Evolutionary conservation across 1,140 invertebrate genomes (phyloP).

Genomic region (Maconellicoccus hirsutus): DNA sequence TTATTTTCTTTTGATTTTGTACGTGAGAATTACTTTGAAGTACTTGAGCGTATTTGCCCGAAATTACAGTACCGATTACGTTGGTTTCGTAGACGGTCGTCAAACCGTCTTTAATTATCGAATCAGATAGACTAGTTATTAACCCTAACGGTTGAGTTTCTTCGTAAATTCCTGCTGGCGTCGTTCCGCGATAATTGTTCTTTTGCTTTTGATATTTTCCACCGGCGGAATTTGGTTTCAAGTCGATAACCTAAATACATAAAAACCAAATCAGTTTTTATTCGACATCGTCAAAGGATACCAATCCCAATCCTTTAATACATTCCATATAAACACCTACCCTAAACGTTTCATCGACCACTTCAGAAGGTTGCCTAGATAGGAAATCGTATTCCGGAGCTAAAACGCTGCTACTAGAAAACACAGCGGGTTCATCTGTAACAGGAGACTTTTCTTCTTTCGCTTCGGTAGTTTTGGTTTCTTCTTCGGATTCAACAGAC

Average conservation of each 20-base stretch:
- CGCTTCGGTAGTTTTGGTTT: conserved; percentile 34
- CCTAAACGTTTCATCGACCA: conserved; percentile 61
- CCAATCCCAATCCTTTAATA: too few species aligned
- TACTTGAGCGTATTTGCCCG: conserved; percentile 74
- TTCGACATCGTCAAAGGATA: too few species aligned
- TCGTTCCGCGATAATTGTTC: not conserved
- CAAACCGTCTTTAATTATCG: conserved; percentile 64
- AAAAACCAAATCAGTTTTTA: not conserved
- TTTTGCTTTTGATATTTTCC: conserved; percentile 26
- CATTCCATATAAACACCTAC: too few species aligned
- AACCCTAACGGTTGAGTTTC: conserved; percentile 55
- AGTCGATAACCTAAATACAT: conserved; percentile 36
- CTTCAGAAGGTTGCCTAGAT: conserved; percentile 65
- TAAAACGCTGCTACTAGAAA: conserved; percentile 57
- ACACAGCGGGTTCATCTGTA: conserved; percentile 30
- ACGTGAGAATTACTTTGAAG: conserved; percentile 48
- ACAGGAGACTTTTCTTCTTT: not conserved
- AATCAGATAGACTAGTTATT: conserved; percentile 68
- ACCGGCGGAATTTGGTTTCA: conserved; percentile 33
- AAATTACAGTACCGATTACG: conserved; percentile 76
- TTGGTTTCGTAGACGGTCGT: conserved; percentile 78
- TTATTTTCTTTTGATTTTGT: conserved; percentile 40
- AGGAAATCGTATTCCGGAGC: conserved; percentile 66
- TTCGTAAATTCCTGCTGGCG: not conserved
- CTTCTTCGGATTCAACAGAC: conserved; percentile 24